phyloP scores from a whole-genome alignment of 2,797 vertebrate species.

The Onychomys torridus region DNA sequence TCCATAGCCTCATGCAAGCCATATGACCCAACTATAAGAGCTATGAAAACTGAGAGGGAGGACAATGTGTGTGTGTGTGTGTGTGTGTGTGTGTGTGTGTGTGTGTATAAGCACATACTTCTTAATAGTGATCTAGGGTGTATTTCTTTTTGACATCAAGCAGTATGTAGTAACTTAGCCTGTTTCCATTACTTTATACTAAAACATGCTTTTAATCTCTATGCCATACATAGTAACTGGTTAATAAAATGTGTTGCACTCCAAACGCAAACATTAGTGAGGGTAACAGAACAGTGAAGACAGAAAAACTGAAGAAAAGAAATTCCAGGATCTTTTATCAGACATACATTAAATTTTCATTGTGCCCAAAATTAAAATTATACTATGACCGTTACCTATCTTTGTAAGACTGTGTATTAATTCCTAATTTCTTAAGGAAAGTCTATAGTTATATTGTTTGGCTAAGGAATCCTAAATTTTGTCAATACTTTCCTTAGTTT shows the following conservation, averaged over 20 bases:
- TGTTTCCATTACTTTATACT: neutral
- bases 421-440: constrained; percentile 27
- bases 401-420: constrained; percentile 60
- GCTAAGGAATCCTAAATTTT: constrained; percentile 42
- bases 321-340: constrained; percentile 3
- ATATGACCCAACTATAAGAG: neutral
- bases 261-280: neutral
- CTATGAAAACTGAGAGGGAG: neutral
- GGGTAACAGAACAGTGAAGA: neutral
- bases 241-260: constrained; percentile 49
- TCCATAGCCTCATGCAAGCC: neutral
- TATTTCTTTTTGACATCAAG: neutral
- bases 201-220: neutral
- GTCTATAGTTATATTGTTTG: constrained; percentile 53
- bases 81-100: neutral
- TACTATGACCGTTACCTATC: constrained; percentile 17
- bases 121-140: neutral
- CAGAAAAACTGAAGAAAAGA: neutral
- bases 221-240: neutral
- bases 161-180: neutral
- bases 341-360: constrained; percentile 74
- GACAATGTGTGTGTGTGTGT: neutral
- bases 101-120: neutral
- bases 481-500: constrained; percentile 64
- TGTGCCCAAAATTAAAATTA: constrained; percentile 70